Evolutionary conservation across 2,797 vertebrate species (phyloP).

Genomic region (Catamblyrhynchus diadema): DNA sequence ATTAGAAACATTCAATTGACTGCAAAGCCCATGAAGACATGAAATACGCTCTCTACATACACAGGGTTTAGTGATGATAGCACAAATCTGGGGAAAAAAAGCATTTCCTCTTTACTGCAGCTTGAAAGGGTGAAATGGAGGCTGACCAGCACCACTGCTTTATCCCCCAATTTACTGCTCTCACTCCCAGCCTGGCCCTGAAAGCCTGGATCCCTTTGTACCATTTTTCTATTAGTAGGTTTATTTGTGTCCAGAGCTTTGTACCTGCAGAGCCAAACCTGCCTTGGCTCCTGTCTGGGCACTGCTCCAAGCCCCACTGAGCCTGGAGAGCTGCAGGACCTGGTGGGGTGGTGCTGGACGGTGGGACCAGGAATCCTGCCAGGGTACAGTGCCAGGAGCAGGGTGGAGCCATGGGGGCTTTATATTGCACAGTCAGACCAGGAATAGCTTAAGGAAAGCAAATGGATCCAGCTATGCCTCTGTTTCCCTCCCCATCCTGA

Average conservation of each 20-base stretch:
- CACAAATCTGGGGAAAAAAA: neutral
- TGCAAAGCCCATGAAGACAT: neutral
- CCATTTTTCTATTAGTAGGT: neutral
- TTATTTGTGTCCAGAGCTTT: constrained; percentile 21
- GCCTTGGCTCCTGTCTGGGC: neutral
- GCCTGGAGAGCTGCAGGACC: neutral
- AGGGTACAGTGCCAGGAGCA: neutral
- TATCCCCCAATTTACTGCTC: constrained; percentile 49
- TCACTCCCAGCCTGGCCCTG: neutral
- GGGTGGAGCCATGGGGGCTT: neutral
- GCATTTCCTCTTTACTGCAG: neutral
- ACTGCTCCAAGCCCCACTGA: rapidly evolving
- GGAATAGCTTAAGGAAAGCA: neutral
- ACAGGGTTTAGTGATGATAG: neutral
- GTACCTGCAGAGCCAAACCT: neutral
- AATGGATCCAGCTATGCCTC: neutral
- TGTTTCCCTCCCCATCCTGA: neutral
- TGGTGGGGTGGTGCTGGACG: neutral
- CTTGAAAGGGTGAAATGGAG: neutral
- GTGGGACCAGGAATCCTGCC: neutral
- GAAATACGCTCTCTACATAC: neutral
- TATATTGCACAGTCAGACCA: too few species aligned
- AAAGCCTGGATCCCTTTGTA: neutral
- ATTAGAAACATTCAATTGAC: neutral
- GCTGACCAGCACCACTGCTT: neutral